Evolutionary conservation across 2,113 vertebrate genomes (phyloP).

Genomic region (Campylomormyrus tamandua): DNA sequence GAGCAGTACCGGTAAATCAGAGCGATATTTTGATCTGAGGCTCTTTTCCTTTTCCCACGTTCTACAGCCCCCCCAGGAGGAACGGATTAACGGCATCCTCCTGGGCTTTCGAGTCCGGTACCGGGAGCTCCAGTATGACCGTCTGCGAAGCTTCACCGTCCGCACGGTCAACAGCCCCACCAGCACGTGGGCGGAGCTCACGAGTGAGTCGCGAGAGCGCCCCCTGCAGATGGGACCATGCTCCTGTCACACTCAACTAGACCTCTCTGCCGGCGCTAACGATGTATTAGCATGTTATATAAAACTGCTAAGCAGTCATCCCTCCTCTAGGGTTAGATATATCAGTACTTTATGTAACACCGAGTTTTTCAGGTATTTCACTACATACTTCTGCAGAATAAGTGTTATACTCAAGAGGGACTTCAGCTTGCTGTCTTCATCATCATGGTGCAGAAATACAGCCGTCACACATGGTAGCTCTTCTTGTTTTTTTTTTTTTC

Average conservation of each 20-base stretch:
- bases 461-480: neutral
- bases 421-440: neutral
- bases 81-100: conserved; percentile 89
- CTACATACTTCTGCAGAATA: neutral
- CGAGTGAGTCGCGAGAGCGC: conserved; percentile 62
- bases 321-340: neutral
- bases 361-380: neutral
- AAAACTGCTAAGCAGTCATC: neutral
- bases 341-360: neutral
- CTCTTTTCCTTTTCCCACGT: neutral
- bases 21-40: neutral
- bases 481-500: neutral
- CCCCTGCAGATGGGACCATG: neutral
- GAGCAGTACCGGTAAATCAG: neutral
- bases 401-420: neutral
- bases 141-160: conserved; percentile 68
- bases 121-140: conserved; percentile 76
- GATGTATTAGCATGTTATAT: neutral
- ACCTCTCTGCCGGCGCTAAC: neutral
- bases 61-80: conserved; percentile 78
- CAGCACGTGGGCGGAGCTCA: conserved; percentile 76
- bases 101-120: conserved; percentile 87
- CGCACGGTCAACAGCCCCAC: conserved; percentile 63
- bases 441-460: neutral
- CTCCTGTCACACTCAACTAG: neutral